Percentiles rank a stretch among this genome's conserved stretches.
phyloP scores from a whole-genome alignment of 2,113 vertebrate species.

The Hemiscyllium ocellatum region DNA sequence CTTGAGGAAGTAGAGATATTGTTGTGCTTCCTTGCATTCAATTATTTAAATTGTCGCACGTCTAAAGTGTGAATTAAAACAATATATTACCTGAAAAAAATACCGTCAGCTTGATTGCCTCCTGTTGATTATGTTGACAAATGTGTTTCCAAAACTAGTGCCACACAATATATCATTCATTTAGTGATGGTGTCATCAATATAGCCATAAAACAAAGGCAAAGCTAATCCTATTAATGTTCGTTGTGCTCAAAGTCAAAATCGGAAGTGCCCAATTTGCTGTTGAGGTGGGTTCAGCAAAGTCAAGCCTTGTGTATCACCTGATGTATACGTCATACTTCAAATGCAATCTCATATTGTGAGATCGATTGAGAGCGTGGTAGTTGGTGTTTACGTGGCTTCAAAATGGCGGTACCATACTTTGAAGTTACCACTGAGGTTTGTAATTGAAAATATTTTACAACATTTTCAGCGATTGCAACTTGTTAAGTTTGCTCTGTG shows the following conservation, averaged over 20 bases:
- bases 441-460: not conserved
- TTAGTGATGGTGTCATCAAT: not conserved
- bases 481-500: not conserved
- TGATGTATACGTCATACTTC: not conserved
- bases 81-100: not conserved
- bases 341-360: not conserved
- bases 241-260: not conserved
- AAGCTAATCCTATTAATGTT: not conserved
- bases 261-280: not conserved
- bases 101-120: not conserved
- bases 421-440: not conserved
- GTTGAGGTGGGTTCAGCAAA: not conserved
- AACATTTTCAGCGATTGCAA: not conserved
- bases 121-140: not conserved
- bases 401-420: constrained; percentile 6
- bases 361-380: not conserved
- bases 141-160: not conserved
- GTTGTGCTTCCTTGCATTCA: not conserved
- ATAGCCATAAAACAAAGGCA: not conserved
- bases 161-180: not conserved
- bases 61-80: not conserved
- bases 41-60: not conserved
- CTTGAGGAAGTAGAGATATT: too few species aligned
- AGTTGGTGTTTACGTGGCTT: not conserved
- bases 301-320: not conserved